Evolutionary conservation across 2,888 invertebrate species (phyloP).

Genomic region (Phragmatobia fuliginosa): DNA sequence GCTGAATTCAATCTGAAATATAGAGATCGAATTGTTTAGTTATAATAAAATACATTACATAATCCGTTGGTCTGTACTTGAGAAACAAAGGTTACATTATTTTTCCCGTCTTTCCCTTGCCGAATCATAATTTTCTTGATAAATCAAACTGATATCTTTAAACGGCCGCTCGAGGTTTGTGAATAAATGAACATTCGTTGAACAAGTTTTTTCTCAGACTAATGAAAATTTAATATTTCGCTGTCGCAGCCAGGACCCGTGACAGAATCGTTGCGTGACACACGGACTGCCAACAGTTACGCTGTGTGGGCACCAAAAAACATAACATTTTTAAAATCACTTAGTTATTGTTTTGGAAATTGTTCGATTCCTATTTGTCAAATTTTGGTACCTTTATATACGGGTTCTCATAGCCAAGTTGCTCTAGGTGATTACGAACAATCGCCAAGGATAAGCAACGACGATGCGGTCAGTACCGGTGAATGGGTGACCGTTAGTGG

Average conservation of each 20-base stretch:
- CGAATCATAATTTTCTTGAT: background rate
- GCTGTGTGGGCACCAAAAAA: background rate
- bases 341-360: background rate
- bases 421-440: no score
- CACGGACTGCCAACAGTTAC: constrained; percentile 20
- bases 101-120: background rate
- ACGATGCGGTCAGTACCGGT: no score
- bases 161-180: constrained; percentile 32
- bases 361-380: background rate
- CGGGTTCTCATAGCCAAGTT: no score
- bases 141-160: constrained; percentile 36
- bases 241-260: constrained; percentile 39
- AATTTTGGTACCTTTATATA: background rate
- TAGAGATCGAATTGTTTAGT: background rate
- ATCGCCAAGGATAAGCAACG: no score
- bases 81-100: background rate
- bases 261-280: constrained; percentile 47
- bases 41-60: background rate
- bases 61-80: background rate
- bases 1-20: background rate
- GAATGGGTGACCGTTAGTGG: no score
- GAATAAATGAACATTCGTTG: constrained; percentile 55
- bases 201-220: constrained; percentile 55
- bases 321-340: background rate
- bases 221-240: constrained; percentile 64